phyloP scores from a whole-genome alignment of 2,797 vertebrate species.

The Cirrhinus molitorella region DNA sequence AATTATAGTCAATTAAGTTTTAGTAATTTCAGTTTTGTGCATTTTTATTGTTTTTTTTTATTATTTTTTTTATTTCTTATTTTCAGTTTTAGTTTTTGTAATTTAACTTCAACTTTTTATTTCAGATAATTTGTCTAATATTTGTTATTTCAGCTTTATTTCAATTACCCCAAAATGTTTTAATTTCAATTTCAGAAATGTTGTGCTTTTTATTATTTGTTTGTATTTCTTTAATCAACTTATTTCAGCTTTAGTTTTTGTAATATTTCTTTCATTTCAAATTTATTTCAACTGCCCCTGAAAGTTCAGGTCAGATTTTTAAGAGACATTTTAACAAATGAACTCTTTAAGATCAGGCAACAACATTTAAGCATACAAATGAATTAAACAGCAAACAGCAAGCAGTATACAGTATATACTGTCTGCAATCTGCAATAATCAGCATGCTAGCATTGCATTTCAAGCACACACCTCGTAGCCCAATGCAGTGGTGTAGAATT shows the following conservation, averaged over 20 bases:
- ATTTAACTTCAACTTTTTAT: neutral
- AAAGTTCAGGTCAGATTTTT: neutral
- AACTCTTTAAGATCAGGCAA: neutral
- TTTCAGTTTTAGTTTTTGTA: neutral
- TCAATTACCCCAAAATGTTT: neutral
- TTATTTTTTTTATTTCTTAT: neutral
- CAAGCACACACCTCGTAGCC: conserved; percentile 89
- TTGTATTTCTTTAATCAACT: neutral
- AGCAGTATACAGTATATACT: neutral
- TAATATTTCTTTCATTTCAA: neutral
- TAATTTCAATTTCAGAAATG: neutral
- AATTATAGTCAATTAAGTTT: neutral
- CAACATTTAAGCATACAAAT: neutral
- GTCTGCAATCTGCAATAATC: neutral
- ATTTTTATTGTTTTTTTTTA: neutral
- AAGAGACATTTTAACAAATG: neutral
- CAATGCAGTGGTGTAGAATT: conserved; percentile 98
- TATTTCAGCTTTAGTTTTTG: neutral
- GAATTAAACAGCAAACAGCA: neutral
- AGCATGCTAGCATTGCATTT: neutral
- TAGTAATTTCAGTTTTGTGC: neutral
- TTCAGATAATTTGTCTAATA: neutral
- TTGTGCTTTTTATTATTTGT: neutral
- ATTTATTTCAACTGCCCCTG: neutral
- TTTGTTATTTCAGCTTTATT: neutral